phyloP scores from a whole-genome alignment of 2,888 invertebrate genomes.

The Oconnorella tubifera region DNA sequence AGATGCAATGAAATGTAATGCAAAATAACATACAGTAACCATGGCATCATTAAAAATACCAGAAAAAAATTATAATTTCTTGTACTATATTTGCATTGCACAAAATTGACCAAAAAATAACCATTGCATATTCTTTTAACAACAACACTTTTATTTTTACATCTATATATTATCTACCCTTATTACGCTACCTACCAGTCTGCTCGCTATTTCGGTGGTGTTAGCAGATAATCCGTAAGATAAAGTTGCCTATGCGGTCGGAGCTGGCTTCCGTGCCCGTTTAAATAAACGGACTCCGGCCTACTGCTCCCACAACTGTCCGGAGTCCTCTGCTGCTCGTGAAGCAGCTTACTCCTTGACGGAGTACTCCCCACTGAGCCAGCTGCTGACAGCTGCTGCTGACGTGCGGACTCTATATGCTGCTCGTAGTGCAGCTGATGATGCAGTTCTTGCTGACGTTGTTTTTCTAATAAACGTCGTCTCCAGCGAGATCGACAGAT shows the following conservation, averaged over 20 bases:
- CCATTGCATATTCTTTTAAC: too few species aligned
- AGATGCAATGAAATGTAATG: too few species aligned
- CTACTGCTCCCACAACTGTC: neutral
- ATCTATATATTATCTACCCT: too few species aligned
- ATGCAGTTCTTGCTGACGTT: neutral
- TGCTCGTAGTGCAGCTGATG: slow-evolving; percentile 1
- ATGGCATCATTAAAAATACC: too few species aligned
- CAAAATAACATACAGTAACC: too few species aligned
- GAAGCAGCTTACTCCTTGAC: neutral
- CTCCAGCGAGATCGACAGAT: slow-evolving; percentile 7
- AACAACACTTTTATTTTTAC: too few species aligned
- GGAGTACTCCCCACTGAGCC: neutral
- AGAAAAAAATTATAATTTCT: too few species aligned
- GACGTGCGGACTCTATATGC: neutral
- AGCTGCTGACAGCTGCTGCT: neutral
- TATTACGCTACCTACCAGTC: too few species aligned
- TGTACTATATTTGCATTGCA: too few species aligned
- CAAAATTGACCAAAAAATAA: too few species aligned
- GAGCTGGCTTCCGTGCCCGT: neutral
- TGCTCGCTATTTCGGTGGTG: neutral
- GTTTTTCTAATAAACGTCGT: neutral
- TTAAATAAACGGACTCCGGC: neutral
- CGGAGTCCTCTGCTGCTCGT: neutral
- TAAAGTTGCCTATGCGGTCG: neutral
- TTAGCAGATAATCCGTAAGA: neutral